These are phyloP conservation scores for Ovis canadensis DNA, from an alignment of 2,113 vertebrate species.

Conservation along the genomic window DNA sequence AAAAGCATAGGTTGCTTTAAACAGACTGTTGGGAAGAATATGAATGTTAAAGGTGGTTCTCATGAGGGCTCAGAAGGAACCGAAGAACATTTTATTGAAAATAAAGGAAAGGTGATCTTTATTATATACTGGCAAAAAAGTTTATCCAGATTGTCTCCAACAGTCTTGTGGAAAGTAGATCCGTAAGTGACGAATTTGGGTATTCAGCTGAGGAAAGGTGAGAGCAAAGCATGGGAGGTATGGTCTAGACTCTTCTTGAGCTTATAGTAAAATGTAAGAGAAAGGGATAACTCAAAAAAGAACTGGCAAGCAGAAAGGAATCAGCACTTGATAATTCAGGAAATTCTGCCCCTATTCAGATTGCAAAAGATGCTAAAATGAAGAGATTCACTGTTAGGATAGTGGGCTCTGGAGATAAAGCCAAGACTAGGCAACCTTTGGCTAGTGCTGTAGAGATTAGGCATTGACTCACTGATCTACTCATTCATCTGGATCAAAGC, in stretches of 20 bases:
- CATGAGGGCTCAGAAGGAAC: not conserved
- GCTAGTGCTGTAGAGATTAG: not conserved
- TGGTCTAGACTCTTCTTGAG: not conserved
- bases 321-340: not conserved
- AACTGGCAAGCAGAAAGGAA: not conserved
- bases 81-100: not conserved
- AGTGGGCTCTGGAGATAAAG: not conserved
- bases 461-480: not conserved
- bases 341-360: not conserved
- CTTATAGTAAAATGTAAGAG: not conserved
- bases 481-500: not conserved
- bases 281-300: constrained; percentile 14
- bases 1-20: constrained; percentile 7
- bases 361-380: not conserved
- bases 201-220: constrained; percentile 8
- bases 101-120: not conserved
- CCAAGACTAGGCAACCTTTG: not conserved
- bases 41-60: not conserved
- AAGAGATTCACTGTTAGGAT: not conserved
- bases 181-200: not conserved
- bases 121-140: not conserved
- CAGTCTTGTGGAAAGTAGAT: not conserved
- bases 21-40: not conserved
- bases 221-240: not conserved
- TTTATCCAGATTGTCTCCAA: not conserved